Percentiles rank a stretch among this genome's conserved stretches.
These are phyloP conservation scores for Nomada flava DNA, from an alignment of 2,888 invertebrate genomes.

Conservation along the genomic window DNA sequence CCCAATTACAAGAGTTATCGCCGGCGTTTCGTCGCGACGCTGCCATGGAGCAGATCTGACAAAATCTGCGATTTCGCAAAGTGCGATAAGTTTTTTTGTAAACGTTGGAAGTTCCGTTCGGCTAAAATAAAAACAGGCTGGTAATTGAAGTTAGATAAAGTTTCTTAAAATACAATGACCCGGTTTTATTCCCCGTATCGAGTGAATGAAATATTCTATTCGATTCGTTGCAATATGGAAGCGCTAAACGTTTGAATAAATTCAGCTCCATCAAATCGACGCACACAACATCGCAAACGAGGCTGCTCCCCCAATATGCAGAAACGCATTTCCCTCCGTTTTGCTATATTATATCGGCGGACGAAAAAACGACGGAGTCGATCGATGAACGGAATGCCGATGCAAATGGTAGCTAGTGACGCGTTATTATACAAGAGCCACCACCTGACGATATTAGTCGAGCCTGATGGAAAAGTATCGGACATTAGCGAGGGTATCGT, in stretches of 20 bases:
- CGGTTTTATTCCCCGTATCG: no score
- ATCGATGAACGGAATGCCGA: slow-evolving; percentile 44
- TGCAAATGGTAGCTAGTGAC: slow-evolving; percentile 37
- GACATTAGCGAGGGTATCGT: slow-evolving; percentile 65
- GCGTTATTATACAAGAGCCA: slow-evolving; percentile 59
- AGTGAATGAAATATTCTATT: no score
- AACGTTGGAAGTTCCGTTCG: not conserved
- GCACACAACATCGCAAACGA: no score
- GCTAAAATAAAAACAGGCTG: no score
- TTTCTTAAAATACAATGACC: no score
- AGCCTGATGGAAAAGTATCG: slow-evolving; percentile 60
- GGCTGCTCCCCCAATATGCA: no score
- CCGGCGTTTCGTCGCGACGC: slow-evolving; percentile 50
- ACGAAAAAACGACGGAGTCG: not conserved
- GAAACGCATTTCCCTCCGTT: no score
- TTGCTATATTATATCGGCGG: no score
- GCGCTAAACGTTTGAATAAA: no score
- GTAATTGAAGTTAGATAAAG: no score
- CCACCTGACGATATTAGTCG: slow-evolving; percentile 55
- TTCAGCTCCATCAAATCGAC: no score
- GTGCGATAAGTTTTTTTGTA: not conserved
- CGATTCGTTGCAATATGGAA: no score
- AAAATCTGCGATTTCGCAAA: slow-evolving; percentile 44
- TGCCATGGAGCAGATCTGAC: slow-evolving; percentile 23
- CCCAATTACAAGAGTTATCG: slow-evolving; percentile 70